Base-by-base conservation (phyloP, 2,797 vertebrate genomes). In the Cryptoprocta ferox region DNA sequence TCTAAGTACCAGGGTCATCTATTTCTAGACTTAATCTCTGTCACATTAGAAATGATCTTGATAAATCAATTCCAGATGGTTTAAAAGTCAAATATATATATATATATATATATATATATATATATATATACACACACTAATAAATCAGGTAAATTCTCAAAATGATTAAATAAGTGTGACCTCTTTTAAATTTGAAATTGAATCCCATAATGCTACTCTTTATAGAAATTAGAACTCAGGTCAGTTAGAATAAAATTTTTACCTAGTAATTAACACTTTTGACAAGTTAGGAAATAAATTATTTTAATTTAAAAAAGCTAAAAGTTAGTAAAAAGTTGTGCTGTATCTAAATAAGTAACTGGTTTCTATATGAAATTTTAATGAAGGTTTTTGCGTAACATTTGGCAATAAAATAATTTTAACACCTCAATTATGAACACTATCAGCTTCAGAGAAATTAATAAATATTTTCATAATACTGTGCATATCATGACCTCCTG, bases 341-440 rank as follows among this genome's bases (percentile, higher is more conserved):
- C 56, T 94, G 89, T 24, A 35, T 79, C 92, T 63, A 95, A 56
- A 61, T 81, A 75, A 48, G 42, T 37, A 97, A 83, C 80, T 85
- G 50, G 65, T 81, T 97, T 98, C 87, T 96, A 48, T 48, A 81
- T 96, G 63, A 97, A 85, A 92, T 66, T 87, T 97, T 97, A 98
- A 97, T 92, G 39, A 93, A 95, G 26, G 14, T 24, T 94, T 98
- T 84, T 96, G 79, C 14, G 96, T 82, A 96, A 95, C 81, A 91
- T 82, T 96, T 94, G 76, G 56, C 61, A 94, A 95, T 39, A 92
- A 95, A 95, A 88, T 92, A 88, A 93, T 87, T 80, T 89, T 93
- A 92, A 96, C n/a, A 65, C 30, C 12, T 94, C 75, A 26, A 6
- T 68, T 76, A 90, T 19, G 19, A 75, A 96, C 28, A 79, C 80